phyloP scores from a whole-genome alignment of 2,888 invertebrate species.

The Rugalucina vietnamica region DNA sequence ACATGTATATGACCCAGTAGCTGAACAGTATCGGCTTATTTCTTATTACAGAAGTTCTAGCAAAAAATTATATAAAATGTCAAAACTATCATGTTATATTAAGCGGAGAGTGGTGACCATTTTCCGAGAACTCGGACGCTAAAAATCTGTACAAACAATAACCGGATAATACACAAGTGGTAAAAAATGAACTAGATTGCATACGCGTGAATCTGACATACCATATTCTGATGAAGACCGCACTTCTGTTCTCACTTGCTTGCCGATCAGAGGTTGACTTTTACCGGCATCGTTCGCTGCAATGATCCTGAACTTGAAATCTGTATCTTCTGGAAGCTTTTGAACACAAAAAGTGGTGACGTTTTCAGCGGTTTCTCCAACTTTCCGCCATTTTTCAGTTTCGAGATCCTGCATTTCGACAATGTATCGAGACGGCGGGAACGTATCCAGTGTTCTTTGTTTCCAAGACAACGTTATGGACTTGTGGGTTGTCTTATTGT shows the following conservation, averaged over 20 bases:
- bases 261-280: slow-evolving; percentile 38
- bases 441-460: slow-evolving; percentile 40
- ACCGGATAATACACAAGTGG: no score
- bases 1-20: neutral
- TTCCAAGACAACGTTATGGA: slow-evolving; percentile 48
- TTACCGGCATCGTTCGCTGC: slow-evolving; percentile 48
- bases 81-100: neutral
- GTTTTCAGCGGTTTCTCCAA: slow-evolving; percentile 28
- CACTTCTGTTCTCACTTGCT: slow-evolving; percentile 36
- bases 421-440: slow-evolving; percentile 39
- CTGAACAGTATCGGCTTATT: neutral
- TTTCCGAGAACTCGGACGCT: neutral
- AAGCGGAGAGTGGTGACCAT: neutral
- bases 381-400: slow-evolving; percentile 31
- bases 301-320: slow-evolving; percentile 28
- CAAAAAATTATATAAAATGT: neutral
- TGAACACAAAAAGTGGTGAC: slow-evolving; percentile 23
- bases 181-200: no score
- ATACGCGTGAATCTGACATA: no score
- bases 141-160: no score
- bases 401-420: slow-evolving; percentile 37
- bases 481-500: slow-evolving; percentile 35
- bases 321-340: slow-evolving; percentile 26
- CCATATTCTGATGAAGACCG: neutral
- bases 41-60: neutral